Conservation (phyloP, 1,140 invertebrate species). For the Halictus rubicundus region DNA sequence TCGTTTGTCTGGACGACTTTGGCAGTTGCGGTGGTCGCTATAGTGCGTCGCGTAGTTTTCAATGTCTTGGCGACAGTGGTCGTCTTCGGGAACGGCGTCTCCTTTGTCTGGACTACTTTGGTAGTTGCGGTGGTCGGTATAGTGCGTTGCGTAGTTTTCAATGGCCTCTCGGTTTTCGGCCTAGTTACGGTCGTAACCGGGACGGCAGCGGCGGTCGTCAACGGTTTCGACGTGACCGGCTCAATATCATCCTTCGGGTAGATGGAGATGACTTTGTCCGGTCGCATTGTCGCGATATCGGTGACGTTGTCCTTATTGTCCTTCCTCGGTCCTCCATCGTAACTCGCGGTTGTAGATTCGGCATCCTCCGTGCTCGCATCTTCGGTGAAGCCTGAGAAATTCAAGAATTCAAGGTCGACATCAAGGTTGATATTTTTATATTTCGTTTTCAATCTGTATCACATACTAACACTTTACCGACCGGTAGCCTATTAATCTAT, state of each 20-base stretch:
- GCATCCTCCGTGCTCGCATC: background rate
- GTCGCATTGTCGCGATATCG: background rate
- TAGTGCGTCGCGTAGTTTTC: no score
- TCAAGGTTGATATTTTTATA: no score
- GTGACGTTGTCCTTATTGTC: background rate
- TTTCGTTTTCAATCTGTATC: no score
- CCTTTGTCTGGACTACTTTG: slow-evolving; percentile 38
- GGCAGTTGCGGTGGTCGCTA: slow-evolving; percentile 7
- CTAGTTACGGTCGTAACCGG: slow-evolving; percentile 37
- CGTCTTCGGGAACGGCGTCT: slow-evolving; percentile 51
- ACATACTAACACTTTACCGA: no score
- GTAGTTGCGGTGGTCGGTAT: slow-evolving; percentile 11
- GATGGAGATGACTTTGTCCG: slow-evolving; percentile 59
- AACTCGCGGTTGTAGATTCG: background rate
- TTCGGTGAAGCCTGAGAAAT: slow-evolving; percentile 11
- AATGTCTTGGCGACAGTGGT: no score
- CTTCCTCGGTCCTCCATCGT: background rate
- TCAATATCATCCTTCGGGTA: slow-evolving; percentile 74
- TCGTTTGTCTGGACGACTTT: slow-evolving; percentile 22
- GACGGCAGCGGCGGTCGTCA: slow-evolving; percentile 24
- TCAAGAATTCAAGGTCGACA: no score
- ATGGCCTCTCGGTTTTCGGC: slow-evolving; percentile 19
- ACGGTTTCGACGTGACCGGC: slow-evolving; percentile 52
- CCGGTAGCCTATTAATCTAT: no score
- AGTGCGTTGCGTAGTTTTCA: background rate